Percentiles rank a stretch among this genome's conserved stretches.
Conservation (phyloP, 2,888 invertebrate genomes). For the Caenorhabditis doughertyi region DNA sequence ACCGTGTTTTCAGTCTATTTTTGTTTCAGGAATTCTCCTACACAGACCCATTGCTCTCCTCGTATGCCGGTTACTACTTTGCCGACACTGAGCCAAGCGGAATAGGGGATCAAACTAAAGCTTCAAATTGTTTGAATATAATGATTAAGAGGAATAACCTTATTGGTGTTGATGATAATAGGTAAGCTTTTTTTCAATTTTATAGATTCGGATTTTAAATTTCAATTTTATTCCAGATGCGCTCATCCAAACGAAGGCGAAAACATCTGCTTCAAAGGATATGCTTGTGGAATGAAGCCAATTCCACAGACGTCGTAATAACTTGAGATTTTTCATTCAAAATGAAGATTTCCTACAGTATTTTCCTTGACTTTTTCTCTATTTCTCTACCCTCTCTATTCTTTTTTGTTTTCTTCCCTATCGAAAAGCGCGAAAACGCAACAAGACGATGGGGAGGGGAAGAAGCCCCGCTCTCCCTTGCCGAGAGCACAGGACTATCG, state of each 20-base stretch:
- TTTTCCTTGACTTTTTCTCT: background rate
- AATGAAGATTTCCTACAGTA: no score
- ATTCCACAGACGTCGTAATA: no score
- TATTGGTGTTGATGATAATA: background rate
- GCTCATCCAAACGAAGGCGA: background rate
- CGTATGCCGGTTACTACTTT: slow-evolving; percentile 3
- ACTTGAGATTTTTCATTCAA: no score
- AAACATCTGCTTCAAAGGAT: background rate
- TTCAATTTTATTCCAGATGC: background rate
- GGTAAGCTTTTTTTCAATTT: background rate
- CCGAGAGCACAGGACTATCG: background rate
- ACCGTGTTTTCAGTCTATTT: no score
- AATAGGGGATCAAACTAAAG: background rate
- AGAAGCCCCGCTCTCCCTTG: no score
- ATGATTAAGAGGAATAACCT: background rate
- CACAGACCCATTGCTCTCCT: background rate
- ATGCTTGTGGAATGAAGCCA: slow-evolving; percentile 6
- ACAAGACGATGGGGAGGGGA: background rate
- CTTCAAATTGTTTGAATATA: background rate
- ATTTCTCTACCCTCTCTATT: background rate
- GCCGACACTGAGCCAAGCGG: background rate
- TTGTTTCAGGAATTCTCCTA: slow-evolving; percentile 2
- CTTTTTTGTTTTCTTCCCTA: background rate
- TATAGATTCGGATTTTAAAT: background rate
- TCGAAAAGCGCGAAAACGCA: background rate